Evolutionary conservation across 1,140 invertebrate genomes (phyloP).

Genomic region (Holcopasites calliopsidis): DNA sequence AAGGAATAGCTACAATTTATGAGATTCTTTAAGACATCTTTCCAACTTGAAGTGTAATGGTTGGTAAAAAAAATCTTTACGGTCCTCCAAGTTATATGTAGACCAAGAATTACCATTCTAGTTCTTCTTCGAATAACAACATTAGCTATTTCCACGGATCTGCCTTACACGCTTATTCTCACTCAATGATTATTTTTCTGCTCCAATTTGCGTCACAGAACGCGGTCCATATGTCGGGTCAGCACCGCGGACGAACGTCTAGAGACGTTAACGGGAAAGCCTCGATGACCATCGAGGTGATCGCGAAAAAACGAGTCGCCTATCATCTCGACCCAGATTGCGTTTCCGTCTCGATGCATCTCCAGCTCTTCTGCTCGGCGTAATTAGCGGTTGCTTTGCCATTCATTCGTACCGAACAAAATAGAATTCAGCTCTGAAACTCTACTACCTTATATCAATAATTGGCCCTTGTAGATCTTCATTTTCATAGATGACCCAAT

Average conservation of each 20-base stretch:
- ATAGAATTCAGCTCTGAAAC: too few species aligned
- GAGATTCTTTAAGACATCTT: conserved; percentile 49
- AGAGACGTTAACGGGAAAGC: neutral
- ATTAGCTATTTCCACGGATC: neutral
- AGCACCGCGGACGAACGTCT: conserved; percentile 16
- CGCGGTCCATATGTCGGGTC: neutral
- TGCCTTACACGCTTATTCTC: neutral
- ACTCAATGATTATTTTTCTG: conserved; percentile 32
- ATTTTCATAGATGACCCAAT: too few species aligned
- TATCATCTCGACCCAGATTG: conserved; percentile 52
- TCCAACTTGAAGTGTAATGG: neutral
- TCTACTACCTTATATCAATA: too few species aligned
- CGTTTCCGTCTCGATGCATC: conserved; percentile 32
- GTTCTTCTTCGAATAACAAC: conserved; percentile 1
- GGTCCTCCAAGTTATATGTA: neutral
- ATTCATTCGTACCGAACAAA: neutral
- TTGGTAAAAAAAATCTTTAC: neutral
- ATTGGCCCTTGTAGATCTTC: too few species aligned
- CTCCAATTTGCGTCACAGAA: conserved; percentile 14
- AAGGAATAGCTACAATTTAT: conserved; percentile 57
- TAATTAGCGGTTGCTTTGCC: conserved; percentile 40
- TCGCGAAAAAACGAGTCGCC: conserved; percentile 37
- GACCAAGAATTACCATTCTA: neutral
- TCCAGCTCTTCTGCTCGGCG: conserved; percentile 29
- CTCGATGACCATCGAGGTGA: neutral